Evolutionary conservation across 1,140 invertebrate species (phyloP), one percentile per base, ranked within the genome.

Genomic region (Bombus soroeensis): DNA sequence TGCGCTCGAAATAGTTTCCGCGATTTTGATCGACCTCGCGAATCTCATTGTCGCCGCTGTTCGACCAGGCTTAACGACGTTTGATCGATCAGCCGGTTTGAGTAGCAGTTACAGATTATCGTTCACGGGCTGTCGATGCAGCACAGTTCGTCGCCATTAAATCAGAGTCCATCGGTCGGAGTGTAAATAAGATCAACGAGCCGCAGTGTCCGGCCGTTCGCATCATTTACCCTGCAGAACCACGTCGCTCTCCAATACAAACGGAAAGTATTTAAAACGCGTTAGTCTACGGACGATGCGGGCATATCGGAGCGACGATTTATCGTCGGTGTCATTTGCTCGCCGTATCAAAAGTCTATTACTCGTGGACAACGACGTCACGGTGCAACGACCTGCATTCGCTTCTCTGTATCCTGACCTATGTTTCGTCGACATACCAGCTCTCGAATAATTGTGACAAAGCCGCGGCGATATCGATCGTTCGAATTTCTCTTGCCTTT

Each of bases 131-230:
- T 53, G 47, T 53, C 47, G 47, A 53, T 53, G 18, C 28, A n/a
- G 28, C 59, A 9, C 28, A 62, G 28, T 62, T 62, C 28, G 59
- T n/a, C 59, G 66, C 62, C 68, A 77, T 68, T 86, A 90, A 91
- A 91, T 89, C 81, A 87, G 72, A 80, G 82, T 85, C 74, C 41
- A 87, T 87, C 80, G 83, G 59, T 77, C 71, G 28, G 37, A 70
- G 78, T 75, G 83, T 87, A 85, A 85, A 87, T 90, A 90, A 91
- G 87, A 91, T 86, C 82, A 86, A 86, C 88, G 86, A 85, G 53
- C 68, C 47, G 13, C 76, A 43, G 22, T 47, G 22, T n/a, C 76
- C 70, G 32, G 66, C 41, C 53, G 70, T 53, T 47, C n/a, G 32
- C 25, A 64, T 85, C 66, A 85, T 80, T 81, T 57, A 74, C 10